Evolutionary conservation across 2,888 invertebrate species (phyloP), one percentile per base, ranked within the genome.

Genomic region (Epinotia brunnichana): DNA sequence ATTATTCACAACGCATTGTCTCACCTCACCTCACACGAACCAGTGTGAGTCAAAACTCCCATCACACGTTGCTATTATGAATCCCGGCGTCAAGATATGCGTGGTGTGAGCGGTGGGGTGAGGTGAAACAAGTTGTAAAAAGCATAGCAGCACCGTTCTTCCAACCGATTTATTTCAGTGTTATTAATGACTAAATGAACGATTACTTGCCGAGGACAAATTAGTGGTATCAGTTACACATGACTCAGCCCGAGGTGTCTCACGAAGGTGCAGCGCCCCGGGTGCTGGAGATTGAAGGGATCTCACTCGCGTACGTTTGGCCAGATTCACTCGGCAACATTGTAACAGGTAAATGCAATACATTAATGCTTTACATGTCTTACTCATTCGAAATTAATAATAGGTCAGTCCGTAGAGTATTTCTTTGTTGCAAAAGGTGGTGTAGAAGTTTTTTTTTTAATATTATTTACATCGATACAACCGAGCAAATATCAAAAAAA

Each of bases 151-250:
- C 59, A 48, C 67, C 48, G 67, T 44, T 67, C 67, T 44, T 68
- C 48, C 67, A 57, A 41, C 13, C 68, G 54, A 48, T 59, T 60
- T 64, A 59, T 63, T 48, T 60, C 48, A 64, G 51, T 59, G 59
- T 70, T 70, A 57, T 66, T 66, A 70, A 70, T 70, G 70, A 11
- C 63, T 61, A 62, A 69, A 62, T 69, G 54, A 69, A 69, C 19
- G 69, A 69, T 56, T 69, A 51, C 53, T 44, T 62, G 53, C 19
- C 10, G 69, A 54, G 39, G 62, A 70, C 62, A 63, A 63, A 70
- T 70, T 62, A 56, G 56, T 44, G 56, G 29, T 56, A 70, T 63
- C 56, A 62, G 41, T 70, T 69, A 62, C 56, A 15, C 24, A 44
- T 41, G 19, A 54, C 29, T 24, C 57, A 17, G 57, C 67, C 48